phyloP scores from a whole-genome alignment of 1,140 invertebrate genomes.

The Drosophila biarmipes region DNA sequence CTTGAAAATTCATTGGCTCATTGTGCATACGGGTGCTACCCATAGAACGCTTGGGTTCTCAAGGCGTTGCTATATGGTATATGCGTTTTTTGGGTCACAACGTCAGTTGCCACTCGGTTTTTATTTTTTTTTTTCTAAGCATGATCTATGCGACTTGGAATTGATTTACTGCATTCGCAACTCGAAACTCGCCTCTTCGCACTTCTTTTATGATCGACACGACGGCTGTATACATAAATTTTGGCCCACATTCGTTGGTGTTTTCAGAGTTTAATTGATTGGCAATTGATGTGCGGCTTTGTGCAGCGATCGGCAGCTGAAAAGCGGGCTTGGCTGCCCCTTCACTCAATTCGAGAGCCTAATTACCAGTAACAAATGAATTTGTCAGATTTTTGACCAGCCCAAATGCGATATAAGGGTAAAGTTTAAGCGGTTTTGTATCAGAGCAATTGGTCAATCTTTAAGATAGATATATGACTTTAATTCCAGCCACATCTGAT shows the following conservation, averaged over 20 bases:
- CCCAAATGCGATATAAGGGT: conserved; percentile 16
- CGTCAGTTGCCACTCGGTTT: conserved; percentile 26
- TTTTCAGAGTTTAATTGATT: conserved; percentile 39
- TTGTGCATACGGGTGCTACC: conserved; percentile 33
- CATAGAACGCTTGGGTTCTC: conserved; percentile 22
- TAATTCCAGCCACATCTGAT: conserved; percentile 26
- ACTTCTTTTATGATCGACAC: conserved; percentile 9
- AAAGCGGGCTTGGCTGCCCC: conserved; percentile 39
- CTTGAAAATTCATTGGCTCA: conserved; percentile 64
- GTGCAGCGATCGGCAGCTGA: conserved; percentile 32
- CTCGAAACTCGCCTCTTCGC: conserved; percentile 13
- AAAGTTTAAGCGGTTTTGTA: not conserved
- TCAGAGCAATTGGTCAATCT: not conserved
- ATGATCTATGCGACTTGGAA: conserved; percentile 45
- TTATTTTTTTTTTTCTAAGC: not conserved
- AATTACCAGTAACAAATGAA: conserved; percentile 43
- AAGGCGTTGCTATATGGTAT: conserved; percentile 26
- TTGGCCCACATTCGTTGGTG: conserved; percentile 35
- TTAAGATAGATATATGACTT: not conserved
- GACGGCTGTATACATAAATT: conserved; percentile 18
- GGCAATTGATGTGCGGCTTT: conserved; percentile 60
- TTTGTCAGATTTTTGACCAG: conserved; percentile 15
- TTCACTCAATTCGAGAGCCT: conserved; percentile 40
- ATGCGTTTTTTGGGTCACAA: conserved; percentile 44
- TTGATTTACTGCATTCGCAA: conserved; percentile 48